Evolutionary conservation across 1,140 invertebrate genomes (phyloP).

Genomic region (Camponotus pennsylvanicus): DNA sequence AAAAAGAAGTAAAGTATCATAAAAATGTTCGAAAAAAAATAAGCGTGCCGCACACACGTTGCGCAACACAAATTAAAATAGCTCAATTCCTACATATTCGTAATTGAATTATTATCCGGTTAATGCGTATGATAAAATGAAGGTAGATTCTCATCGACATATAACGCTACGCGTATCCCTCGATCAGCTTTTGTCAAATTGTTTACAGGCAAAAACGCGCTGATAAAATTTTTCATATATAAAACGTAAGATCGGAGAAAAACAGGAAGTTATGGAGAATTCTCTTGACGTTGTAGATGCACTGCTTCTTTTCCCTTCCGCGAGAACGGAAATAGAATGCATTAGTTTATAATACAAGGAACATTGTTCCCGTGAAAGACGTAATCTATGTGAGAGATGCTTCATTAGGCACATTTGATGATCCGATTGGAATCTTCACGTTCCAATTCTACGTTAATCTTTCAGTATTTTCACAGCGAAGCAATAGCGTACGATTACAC

Average conservation of each 20-base stretch:
- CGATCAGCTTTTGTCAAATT: slow-evolving; percentile 52
- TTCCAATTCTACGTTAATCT: not conserved
- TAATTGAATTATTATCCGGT: slow-evolving; percentile 24
- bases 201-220: slow-evolving; percentile 66
- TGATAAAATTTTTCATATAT: slow-evolving; percentile 48
- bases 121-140: slow-evolving; percentile 43
- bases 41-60: slow-evolving; percentile 56
- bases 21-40: slow-evolving; percentile 78
- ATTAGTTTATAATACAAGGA: slow-evolving; percentile 41
- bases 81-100: slow-evolving; percentile 50
- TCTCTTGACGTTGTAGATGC: slow-evolving; percentile 52
- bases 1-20: slow-evolving; percentile 74
- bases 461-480: not conserved
- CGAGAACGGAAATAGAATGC: slow-evolving; percentile 3
- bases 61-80: slow-evolving; percentile 48
- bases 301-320: slow-evolving; percentile 1
- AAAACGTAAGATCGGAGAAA: slow-evolving; percentile 45
- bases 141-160: slow-evolving; percentile 36
- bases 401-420: slow-evolving; percentile 69
- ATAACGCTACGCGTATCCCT: slow-evolving; percentile 34
- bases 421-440: slow-evolving; percentile 35
- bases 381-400: slow-evolving; percentile 23
- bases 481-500: too few species aligned
- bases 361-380: slow-evolving; percentile 18
- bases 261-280: slow-evolving; percentile 60